These are phyloP conservation scores for Rhea americana DNA, from an alignment of 2,113 vertebrate genomes.

Conservation along the genomic window DNA sequence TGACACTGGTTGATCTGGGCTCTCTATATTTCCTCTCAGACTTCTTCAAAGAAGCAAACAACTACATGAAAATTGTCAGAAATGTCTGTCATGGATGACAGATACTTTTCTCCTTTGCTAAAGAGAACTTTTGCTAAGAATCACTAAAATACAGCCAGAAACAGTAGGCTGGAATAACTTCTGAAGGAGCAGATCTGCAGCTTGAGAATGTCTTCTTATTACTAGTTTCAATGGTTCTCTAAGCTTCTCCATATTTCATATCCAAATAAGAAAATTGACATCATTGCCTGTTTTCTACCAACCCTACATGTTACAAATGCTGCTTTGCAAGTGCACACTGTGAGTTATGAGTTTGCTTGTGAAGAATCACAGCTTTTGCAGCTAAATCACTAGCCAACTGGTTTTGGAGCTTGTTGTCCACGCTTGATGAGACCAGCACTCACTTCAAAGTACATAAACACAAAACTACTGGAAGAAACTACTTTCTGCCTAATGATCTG, in stretches of 20 bases:
- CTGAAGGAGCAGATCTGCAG: not conserved
- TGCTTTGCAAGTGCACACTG: not conserved
- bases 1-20: not conserved
- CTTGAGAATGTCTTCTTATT: not conserved
- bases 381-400: not conserved
- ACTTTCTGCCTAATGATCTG: not conserved
- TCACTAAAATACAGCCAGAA: not conserved
- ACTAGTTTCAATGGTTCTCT: not conserved
- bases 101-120: not conserved
- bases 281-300: not conserved
- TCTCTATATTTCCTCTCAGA: conserved; percentile 30
- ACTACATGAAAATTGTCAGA: conserved; percentile 2
- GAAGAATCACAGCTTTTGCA: not conserved
- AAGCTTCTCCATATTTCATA: not conserved
- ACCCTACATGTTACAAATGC: rapidly evolving
- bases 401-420: not conserved
- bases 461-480: not conserved
- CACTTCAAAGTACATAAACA: not conserved
- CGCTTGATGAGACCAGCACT: not conserved
- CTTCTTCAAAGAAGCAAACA: conserved; percentile 45
- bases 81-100: conserved; percentile 16
- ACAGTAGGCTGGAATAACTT: not conserved
- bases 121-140: not conserved
- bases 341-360: not conserved
- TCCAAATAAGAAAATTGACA: rapidly evolving